Conservation (phyloP, 2,797 vertebrate species). For the Phalanger gymnotis region DNA sequence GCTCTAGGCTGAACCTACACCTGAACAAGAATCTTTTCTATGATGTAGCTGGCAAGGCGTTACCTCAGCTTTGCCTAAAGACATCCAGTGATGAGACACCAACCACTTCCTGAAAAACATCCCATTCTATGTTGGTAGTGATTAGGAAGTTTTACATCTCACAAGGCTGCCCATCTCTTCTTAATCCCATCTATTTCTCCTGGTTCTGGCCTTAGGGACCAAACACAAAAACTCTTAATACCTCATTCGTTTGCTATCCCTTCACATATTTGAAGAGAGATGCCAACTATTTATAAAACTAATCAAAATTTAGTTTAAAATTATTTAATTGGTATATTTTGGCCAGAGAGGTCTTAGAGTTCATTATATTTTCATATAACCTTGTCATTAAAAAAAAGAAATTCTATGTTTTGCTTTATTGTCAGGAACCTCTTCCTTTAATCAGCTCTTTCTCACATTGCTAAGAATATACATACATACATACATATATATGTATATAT, state of each 20-base stretch:
- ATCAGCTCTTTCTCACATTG: background rate
- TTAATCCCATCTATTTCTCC: background rate
- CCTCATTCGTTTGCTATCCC: background rate
- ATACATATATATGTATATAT: background rate
- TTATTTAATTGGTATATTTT: background rate
- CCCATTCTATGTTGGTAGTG: background rate
- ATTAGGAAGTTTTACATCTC: background rate
- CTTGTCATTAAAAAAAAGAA: background rate
- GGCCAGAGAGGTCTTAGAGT: background rate
- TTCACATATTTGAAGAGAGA: background rate
- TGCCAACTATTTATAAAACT: background rate
- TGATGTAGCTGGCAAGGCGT: background rate
- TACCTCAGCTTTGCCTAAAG: background rate
- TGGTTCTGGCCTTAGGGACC: background rate
- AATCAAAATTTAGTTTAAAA: background rate
- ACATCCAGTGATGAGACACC: background rate
- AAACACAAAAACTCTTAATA: background rate
- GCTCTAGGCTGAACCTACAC: background rate
- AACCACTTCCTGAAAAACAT: background rate
- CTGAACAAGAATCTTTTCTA: background rate
- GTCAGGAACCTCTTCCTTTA: background rate
- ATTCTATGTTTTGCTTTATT: background rate
- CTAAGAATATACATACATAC: background rate
- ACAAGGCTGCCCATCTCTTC: background rate
- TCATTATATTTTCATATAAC: background rate